Base-by-base conservation (phyloP, 2,113 vertebrate species). In the Cephalopholis sonnerati region DNA sequence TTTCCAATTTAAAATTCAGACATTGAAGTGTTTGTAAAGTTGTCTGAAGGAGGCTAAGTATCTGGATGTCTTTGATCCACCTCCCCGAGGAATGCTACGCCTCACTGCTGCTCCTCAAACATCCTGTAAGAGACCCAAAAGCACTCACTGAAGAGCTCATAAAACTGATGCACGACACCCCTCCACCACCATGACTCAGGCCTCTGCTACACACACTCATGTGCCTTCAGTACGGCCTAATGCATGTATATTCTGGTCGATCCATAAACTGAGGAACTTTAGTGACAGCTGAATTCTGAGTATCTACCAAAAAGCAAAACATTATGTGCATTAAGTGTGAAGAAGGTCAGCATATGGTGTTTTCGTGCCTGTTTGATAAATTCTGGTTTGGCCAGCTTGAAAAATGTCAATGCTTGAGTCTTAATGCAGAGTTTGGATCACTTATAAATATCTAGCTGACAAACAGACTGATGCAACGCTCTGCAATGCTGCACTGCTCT, bases 11-110 rank as follows among this genome's bases (percentile, higher is more conserved):
- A 12, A 29, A 1, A 51, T 27, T 75, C 48, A 61, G 41, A 66
- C 16, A 55, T 1, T 79, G 22, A 72, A 71, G 51, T 79, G 70
- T 83, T 86, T 88, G 78, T 58, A 5, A 83, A 79, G 53, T 20
- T 12, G 51, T 58, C 53, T 74, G 77, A 79, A 27, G 82, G 39
- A 84, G 76, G 44, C 63, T 10, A 12, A 72, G 74, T 77, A 79
- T 86, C 77, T 91, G 59, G 63, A 59, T 0, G 25, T 63, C 88
- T 93, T 93, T 93, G 90, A 93, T 93, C 92, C 79, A 82, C 86
- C 81, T 81, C 7, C 27, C 64, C 5, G 22, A 84, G 84, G 85
- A 92, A 90, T 67, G 27, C 64, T 48, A 62, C 51, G 59, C 54
- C 72, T 83, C 87, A 25, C 74, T 90, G 84, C 85, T 64, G 48